Conservation (phyloP, 2,113 vertebrate species). For the Cyrtonyx montezumae region DNA sequence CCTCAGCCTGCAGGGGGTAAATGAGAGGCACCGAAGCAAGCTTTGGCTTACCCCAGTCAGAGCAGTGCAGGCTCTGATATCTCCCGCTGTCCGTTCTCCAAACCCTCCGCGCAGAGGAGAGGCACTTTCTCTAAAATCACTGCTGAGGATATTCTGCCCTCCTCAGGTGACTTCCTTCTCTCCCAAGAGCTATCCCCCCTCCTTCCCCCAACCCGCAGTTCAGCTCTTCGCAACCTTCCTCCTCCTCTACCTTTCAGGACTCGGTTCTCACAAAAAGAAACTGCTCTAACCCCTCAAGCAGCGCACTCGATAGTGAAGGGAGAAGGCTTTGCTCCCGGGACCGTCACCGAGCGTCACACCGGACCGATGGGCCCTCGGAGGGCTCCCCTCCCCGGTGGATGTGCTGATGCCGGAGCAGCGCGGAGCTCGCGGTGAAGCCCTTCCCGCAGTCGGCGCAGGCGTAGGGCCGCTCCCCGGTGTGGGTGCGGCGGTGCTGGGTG, state of each 20-base stretch:
- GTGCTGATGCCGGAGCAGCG: constrained; percentile 36
- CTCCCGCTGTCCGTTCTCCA: accelerated
- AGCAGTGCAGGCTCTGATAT: accelerated
- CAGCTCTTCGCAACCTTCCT: not conserved
- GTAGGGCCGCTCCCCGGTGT: constrained; percentile 50
- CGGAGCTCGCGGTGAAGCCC: constrained; percentile 43
- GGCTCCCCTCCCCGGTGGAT: not conserved
- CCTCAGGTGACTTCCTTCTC: too few relatives aligned
- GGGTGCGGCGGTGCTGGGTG: constrained; percentile 50
- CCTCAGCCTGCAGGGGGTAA: accelerated
- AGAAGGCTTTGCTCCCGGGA: not conserved
- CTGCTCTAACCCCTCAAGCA: accelerated
- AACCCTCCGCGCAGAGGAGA: not conserved
- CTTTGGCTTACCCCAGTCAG: accelerated
- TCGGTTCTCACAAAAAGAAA: not conserved
- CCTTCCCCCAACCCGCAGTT: not conserved
- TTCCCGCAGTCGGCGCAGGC: constrained; percentile 15
- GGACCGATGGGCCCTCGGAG: not conserved
- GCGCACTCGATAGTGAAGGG: accelerated
- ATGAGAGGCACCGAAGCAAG: not conserved
- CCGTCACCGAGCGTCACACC: not conserved
- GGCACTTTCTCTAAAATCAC: not conserved
- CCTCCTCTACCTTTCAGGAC: not conserved
- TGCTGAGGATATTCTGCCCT: not conserved
- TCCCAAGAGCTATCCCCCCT: too few relatives aligned